Percentiles rank a stretch among this genome's conserved stretches.
Conservation (phyloP, 2,888 invertebrate genomes). For the Sicus ferrugineus region DNA sequence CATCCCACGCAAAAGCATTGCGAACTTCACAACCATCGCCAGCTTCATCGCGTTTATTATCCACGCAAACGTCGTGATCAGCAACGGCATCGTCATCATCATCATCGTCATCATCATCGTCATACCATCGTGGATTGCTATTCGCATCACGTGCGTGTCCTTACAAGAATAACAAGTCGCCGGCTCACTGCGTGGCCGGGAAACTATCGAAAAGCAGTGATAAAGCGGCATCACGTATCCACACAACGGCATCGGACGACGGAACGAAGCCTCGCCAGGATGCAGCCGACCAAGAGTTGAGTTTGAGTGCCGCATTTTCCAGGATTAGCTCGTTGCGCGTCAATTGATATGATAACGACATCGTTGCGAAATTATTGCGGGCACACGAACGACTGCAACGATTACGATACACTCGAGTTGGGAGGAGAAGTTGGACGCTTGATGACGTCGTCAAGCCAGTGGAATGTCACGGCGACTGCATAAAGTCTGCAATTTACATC, state of each 20-base stretch:
- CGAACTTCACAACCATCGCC: neutral
- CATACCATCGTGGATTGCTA: neutral
- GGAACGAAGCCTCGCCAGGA: too few relatives aligned
- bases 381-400: slow-evolving; percentile 9
- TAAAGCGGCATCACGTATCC: too few relatives aligned
- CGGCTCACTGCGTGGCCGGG: too few relatives aligned
- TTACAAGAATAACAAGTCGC: slow-evolving; percentile 29
- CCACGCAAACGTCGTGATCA: neutral
- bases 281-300: too few relatives aligned
- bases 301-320: neutral
- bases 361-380: slow-evolving; percentile 3
- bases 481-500: too few relatives aligned
- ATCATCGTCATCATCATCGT: neutral
- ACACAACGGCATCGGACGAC: too few relatives aligned
- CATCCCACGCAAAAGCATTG: neutral
- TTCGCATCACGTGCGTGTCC: slow-evolving; percentile 34
- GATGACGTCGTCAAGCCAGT: slow-evolving; percentile 4
- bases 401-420: slow-evolving; percentile 1
- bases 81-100: neutral
- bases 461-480: too few relatives aligned
- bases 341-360: slow-evolving; percentile 29
- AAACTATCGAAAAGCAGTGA: too few relatives aligned
- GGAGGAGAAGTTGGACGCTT: neutral
- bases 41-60: neutral
- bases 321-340: slow-evolving; percentile 11